Evolutionary conservation across 2,888 invertebrate genomes (phyloP), one percentile per base, ranked within the genome.

Genomic region (Autographa pulchrina): DNA sequence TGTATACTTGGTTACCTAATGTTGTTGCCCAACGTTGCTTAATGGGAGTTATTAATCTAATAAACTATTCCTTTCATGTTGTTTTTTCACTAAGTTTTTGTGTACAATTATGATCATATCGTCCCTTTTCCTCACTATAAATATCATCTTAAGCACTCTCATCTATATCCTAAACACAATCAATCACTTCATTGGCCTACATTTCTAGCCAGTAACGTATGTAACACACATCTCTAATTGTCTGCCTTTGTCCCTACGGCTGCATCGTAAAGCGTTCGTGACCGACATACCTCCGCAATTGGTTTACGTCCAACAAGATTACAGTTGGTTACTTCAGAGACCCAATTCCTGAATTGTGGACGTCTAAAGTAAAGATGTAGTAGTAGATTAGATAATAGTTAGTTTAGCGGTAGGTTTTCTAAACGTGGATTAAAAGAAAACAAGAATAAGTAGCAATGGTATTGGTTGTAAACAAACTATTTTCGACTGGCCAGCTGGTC

Each of bases 201-300:
- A 48, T 48, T 48, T 48, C n/a, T 48, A 48, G 48, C n/a, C n/a
- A n/a, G 48, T 48, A 48, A 48, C 48, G 48, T 56, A 20, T 25
- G 69, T 68, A 70, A 67, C 77, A 78, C 77, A 74, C 65, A 41
- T 58, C 67, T 67, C 81, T 84, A 85, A 85, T 85, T 85, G 80
- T 74, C 77, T 65, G 68, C 70, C 78, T 77, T 81, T 83, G 85
- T 85, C 77, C 76, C 75, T 35, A 58, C 69, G 72, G 75, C 78
- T 77, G 85, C 84, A 85, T 85, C 77, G 77, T 80, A 80, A 83
- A 78, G 71, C 65, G 85, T 65, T 83, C 84, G 82, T 84, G 84
- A 84, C 84, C 77, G 69, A 78, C 77, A 80, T 84, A 82, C 80
- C 18, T 48, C 43, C 68, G 65, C 72, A 74, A 72, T 71, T 76